Evolutionary conservation across 2,113 vertebrate genomes (phyloP).

Genomic region (Cavia aperea): DNA sequence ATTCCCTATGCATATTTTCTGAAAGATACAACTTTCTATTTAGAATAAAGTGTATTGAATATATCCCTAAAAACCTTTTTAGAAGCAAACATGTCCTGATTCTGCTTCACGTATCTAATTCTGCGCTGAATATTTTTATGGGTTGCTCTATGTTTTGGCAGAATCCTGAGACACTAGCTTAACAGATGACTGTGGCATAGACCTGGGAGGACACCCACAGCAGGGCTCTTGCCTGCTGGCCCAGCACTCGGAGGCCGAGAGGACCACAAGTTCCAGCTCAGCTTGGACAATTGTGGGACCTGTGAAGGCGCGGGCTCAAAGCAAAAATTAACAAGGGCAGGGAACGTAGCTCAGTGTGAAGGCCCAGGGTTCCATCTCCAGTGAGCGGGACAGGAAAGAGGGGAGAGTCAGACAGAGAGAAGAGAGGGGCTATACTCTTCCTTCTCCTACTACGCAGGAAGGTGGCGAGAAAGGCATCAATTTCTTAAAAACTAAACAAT

Average conservation of each 20-base stretch:
- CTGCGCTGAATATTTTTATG: background rate
- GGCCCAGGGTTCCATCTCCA: background rate
- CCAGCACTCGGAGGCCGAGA: background rate
- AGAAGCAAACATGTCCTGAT: background rate
- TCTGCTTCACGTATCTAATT: background rate
- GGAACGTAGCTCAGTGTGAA: background rate
- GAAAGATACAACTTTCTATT: constrained; percentile 14
- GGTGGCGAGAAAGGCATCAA: background rate
- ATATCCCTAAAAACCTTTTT: background rate
- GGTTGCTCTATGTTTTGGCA: background rate
- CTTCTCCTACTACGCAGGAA: background rate
- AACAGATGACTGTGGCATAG: background rate
- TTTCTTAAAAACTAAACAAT: background rate
- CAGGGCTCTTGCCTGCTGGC: too few species aligned
- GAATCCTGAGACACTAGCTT: background rate
- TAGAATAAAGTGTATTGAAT: background rate
- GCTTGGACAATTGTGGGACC: background rate
- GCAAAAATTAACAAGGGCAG: background rate
- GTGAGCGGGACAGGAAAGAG: background rate
- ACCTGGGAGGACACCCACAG: background rate
- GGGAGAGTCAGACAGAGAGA: background rate
- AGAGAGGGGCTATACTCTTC: background rate
- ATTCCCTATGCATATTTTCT: background rate
- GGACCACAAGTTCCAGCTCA: background rate
- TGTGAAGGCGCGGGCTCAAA: background rate